Percentiles rank a stretch among this genome's conserved stretches.
Conservation (phyloP, 2,888 invertebrate species). For the Netelia melanura region DNA sequence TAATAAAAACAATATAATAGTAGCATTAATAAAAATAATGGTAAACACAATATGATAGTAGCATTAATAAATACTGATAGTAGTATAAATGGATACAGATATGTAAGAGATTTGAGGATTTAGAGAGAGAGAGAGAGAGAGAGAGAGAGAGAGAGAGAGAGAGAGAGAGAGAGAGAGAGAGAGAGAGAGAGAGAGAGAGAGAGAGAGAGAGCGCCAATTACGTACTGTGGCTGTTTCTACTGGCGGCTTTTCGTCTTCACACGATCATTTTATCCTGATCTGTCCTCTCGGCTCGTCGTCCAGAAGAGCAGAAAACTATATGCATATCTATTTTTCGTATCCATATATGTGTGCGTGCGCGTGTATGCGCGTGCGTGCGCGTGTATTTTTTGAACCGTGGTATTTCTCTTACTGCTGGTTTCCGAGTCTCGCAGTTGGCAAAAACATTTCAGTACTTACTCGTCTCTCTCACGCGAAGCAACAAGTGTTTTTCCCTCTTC, state of each 20-base stretch:
- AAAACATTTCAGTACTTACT: conserved; percentile 39
- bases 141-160: no score
- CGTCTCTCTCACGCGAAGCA: conserved; percentile 58
- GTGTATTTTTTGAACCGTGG: background rate
- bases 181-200: background rate
- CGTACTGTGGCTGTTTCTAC: conserved; percentile 14
- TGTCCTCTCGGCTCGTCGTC: conserved; percentile 45
- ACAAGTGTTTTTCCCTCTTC: conserved; percentile 62
- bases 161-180: no score
- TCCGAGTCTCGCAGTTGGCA: conserved; percentile 11
- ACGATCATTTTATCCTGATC: conserved; percentile 47
- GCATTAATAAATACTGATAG: no score
- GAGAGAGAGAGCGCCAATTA: background rate
- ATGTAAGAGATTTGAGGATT: no score
- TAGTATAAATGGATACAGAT: no score
- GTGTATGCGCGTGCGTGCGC: no score
- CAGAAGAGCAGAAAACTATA: conserved; percentile 16
- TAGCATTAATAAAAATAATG: no score
- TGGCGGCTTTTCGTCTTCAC: conserved; percentile 1
- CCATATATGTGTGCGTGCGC: background rate
- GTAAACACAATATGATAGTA: no score
- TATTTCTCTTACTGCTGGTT: conserved; percentile 16
- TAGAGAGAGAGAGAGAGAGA: no score
- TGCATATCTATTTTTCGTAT: background rate
- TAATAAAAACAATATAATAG: no score